These are phyloP conservation scores for Phengaris arion DNA, from an alignment of 2,888 invertebrate genomes.

Conservation along the genomic window DNA sequence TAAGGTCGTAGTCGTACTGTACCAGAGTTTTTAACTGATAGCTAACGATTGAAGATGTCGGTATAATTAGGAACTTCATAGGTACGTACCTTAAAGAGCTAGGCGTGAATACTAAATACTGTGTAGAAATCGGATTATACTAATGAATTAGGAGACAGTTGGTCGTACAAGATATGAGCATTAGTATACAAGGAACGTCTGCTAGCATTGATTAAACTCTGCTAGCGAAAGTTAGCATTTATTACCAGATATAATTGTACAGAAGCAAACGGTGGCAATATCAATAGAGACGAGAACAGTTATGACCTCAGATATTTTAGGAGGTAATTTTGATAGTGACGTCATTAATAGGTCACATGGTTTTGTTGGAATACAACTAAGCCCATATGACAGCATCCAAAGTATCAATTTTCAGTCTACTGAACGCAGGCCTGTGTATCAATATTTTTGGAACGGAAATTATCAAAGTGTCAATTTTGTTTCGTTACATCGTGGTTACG, in stretches of 20 bases:
- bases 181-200: not conserved
- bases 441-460: too few species aligned
- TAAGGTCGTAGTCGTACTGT: too few species aligned
- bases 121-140: constrained; percentile 17
- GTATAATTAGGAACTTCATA: too few species aligned
- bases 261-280: not conserved
- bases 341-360: not conserved
- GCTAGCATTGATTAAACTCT: not conserved
- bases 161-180: not conserved
- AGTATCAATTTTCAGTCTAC: too few species aligned
- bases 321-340: not conserved
- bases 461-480: too few species aligned
- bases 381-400: too few species aligned
- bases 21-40: too few species aligned
- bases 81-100: not conserved
- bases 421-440: too few species aligned
- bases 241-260: not conserved
- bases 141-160: constrained; percentile 15
- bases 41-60: too few species aligned
- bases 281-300: not conserved
- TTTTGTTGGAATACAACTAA: too few species aligned
- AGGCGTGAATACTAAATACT: not conserved
- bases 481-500: too few species aligned
- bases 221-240: not conserved
- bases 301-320: not conserved